Base-by-base conservation (phyloP, 2,888 invertebrate genomes). In the Megamerina dolium region DNA sequence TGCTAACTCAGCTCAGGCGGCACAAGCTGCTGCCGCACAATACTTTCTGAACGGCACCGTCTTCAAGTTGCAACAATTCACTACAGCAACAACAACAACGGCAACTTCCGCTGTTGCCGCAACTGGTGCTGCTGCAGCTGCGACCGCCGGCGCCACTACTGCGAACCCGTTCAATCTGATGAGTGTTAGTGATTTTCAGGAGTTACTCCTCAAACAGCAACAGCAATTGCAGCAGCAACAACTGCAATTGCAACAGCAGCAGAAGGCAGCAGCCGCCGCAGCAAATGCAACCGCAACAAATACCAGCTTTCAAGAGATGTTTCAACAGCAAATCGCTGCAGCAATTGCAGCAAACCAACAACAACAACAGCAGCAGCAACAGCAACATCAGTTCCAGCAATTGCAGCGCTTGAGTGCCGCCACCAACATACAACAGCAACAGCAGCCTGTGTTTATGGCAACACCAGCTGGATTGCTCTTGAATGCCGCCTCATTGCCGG, bases 31-130 rank as follows among this genome's bases (percentile, higher is more conserved):
- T 4, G 64, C 68, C 5, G 66, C 67, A 1, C 70, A 71, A 45
- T 70, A 70, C 43, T 70, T 70, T 44, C 59, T 72, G 20, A 71
- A 72, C 34, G 72, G 72, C 9, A 70, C 72, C 19, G 69, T 72
- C 13, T 68, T 72, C 32, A 72, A 72, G 54, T 48, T 72, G 42
- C 72, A 69, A 20, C 65, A 65, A 46, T 66, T 65, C 33, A 65
- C 65, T 2, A 65, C 65, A 0, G 65, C 65, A 10, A 65, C 65
- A 1, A 65, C 65, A 5, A 65, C 65, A 10, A 65, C 65, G 5
- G 65, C 65, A 6, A 66, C 65, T 8, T 64, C 65, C 0, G 64
- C 64, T 2, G 56, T 65, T 13, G 58, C 60, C 8, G 56, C 63
- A 1, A 47, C 61, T 3, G 47, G 58, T n/a, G 46, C 51, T 3